Evolutionary conservation across 1,140 invertebrate species (phyloP), one percentile per base, ranked within the genome.

Genomic region (Aphidius ervi): DNA sequence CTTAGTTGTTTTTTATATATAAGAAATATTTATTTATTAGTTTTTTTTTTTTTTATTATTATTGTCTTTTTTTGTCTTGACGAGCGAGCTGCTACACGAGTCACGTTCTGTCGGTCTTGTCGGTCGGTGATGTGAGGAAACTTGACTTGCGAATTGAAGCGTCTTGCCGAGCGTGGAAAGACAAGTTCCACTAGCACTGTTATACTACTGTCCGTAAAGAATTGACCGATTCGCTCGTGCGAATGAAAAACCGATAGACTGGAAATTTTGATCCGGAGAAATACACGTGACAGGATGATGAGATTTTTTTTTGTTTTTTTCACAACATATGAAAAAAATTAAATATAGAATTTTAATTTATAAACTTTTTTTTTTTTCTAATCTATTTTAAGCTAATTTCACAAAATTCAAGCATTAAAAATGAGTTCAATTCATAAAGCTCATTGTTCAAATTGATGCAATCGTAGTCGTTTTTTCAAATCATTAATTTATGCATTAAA

Each of bases 201-300:
- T 40, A 46, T 59, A 37, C 41, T 50, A 52, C 47, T 46, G 41
- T 43, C 57, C 57, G 23, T 37, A 43, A 59, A 43, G 40, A 59
- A 59, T 59, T 47, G 40, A 43, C 39, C 41, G 48, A 52, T 7
- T 59, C 57, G 41, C 41, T 20, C 48, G 47, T 43, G 54, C 42
- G 20, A 41, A 59, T 59, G 37, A 50, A 54, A 59, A 59, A 39
- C 5, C 50, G 23, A 31, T 4, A 31, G 4, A 31, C 23, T 31
- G 23, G 23, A 31, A 31, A 31, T 31, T 31, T 31, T 31, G 23
- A 31, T 31, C 9, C 9, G 42, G 4, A 43, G 42, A 10, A 43
- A 43, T 43, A 43, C 42, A 59, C 62, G 55, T 61, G 59, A 66
- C 61, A 68, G 50, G 64, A 63, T 64, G 67, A 58, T 45, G 64